Evolutionary conservation across 2,888 invertebrate genomes (phyloP).

Genomic region (Mesodorylaimus sp.): DNA sequence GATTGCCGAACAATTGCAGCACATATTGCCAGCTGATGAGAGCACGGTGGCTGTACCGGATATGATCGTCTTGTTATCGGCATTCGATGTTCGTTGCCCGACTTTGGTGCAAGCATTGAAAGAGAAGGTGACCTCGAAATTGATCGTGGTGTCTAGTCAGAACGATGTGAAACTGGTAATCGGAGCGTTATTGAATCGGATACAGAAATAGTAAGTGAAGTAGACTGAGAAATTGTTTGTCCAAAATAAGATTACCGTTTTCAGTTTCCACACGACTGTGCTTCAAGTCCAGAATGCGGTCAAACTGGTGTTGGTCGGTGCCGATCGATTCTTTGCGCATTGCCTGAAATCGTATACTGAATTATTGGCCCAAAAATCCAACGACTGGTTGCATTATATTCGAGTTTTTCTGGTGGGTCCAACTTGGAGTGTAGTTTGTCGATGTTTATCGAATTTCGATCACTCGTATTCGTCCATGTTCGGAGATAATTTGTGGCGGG

Average conservation of each 20-base stretch:
- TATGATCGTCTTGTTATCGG: constrained; percentile 3
- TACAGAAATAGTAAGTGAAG: constrained; percentile 9
- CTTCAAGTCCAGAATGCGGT: too few species aligned
- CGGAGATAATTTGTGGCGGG: constrained; percentile 5
- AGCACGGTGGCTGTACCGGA: not conserved
- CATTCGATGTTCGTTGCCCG: constrained; percentile 3
- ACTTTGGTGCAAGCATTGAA: not conserved
- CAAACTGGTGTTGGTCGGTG: constrained; percentile 22
- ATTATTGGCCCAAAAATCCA: constrained; percentile 19
- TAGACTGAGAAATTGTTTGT: too few species aligned
- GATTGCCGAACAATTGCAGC: constrained; percentile 6
- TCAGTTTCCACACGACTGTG: too few species aligned
- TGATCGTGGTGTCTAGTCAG: not conserved
- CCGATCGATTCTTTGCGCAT: constrained; percentile 18
- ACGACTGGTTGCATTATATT: constrained; percentile 24
- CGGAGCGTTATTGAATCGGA: not conserved
- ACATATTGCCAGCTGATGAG: not conserved
- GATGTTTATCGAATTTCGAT: constrained; percentile 3
- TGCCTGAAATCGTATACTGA: constrained; percentile 9
- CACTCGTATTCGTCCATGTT: not conserved
- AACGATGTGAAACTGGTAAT: constrained; percentile 8
- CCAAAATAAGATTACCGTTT: too few species aligned
- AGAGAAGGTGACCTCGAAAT: not conserved
- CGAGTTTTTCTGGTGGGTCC: constrained; percentile 23
- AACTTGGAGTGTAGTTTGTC: constrained; percentile 9